phyloP scores from a whole-genome alignment of 2,888 invertebrate genomes.

The Agelastica alni region DNA sequence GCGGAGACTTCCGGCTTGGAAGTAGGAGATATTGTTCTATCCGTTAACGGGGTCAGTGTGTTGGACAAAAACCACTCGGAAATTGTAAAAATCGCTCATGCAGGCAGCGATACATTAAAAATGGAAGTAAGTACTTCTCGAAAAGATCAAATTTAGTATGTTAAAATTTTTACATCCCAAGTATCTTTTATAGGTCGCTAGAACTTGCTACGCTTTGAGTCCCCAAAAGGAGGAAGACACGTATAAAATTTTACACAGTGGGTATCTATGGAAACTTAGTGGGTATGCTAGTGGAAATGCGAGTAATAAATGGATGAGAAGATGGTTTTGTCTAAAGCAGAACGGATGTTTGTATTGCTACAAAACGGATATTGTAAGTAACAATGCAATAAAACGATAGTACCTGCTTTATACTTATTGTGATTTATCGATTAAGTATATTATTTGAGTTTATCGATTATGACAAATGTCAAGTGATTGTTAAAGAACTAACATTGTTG shows the following conservation, averaged over 20 bases:
- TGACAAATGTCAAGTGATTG: too few relatives aligned
- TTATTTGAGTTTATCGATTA: too few relatives aligned
- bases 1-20: constrained; percentile 90
- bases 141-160: background rate
- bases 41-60: constrained; percentile 88
- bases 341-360: constrained; percentile 96
- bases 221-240: constrained; percentile 67
- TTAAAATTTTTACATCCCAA: background rate
- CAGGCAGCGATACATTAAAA: constrained; percentile 82
- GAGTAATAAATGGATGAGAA: constrained; percentile 75
- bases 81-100: constrained; percentile 89
- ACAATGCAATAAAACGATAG: too few relatives aligned
- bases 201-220: constrained; percentile 81
- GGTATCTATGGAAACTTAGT: constrained; percentile 77
- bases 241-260: constrained; percentile 65
- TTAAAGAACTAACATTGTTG: too few relatives aligned
- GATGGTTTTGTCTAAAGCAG: constrained; percentile 89
- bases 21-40: constrained; percentile 92
- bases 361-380: constrained; percentile 83
- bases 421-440: too few relatives aligned
- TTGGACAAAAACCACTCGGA: constrained; percentile 92
- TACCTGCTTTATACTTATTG: too few relatives aligned
- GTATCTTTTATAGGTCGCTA: constrained; percentile 69
- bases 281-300: constrained; percentile 62
- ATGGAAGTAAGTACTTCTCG: constrained; percentile 65